Evolutionary conservation across 2,888 invertebrate genomes (phyloP), one percentile per base, ranked within the genome.

Genomic region (Eupithecia insigniata): DNA sequence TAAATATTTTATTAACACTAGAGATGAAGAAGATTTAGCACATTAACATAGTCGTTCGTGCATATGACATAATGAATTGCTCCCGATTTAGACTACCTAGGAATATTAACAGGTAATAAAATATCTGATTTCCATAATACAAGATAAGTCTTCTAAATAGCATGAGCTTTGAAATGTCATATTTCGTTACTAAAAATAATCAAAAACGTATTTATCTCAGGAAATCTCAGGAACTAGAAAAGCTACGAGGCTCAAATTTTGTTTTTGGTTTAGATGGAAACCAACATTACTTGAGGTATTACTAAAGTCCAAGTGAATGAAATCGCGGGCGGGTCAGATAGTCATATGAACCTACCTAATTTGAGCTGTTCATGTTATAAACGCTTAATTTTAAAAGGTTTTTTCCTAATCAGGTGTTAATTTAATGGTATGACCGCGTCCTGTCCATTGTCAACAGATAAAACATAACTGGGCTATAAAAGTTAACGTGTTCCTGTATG

Each of bases 351-450:
- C n/a, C n/a, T n/a, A n/a, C n/a, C n/a, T n/a, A n/a, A 7, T 30
- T 55, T 22, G 55, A 26, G 26, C 2, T 55, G 22, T 10, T 51
- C 46, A 3, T 51, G 26, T 55, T 30, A 30, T 16, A 30, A 30
- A 60, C 18, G 8, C 18, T 60, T 30, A 60, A 18, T 30, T 28
- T 58, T 58, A 14, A 16, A 28, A 16, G 14, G 0, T 58, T 55
- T 26, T 16, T 43, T 73, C n/a, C 46, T 64, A 43, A 88, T 84
- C 82, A 84, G 84, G 87, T 87, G 89, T 87, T 88, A 86, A 86
- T 87, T 87, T 83, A 83, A 82, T 80, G 82, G 79, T 77, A 83
- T 85, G 84, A 87, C 86, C 77, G 82, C 81, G 78, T 79, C 81
- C 79, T 83, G 82, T 83, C 79, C 79, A 85, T 82, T 81, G 81